Base-by-base conservation (phyloP, 2,113 vertebrate genomes). In the Turdus rufiventris region DNA sequence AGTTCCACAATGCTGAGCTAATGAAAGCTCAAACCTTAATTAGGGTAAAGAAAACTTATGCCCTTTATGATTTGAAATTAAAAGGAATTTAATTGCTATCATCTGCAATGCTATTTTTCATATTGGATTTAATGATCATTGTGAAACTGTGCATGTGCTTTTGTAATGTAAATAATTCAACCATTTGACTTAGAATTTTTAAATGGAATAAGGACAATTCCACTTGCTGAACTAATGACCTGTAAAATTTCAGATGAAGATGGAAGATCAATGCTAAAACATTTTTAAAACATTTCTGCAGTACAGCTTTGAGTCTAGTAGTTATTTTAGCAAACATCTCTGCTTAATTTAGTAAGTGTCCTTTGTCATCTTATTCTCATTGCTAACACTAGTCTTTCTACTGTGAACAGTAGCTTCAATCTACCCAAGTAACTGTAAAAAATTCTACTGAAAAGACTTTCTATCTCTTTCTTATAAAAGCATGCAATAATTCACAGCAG, bases 121-220 rank as follows among this genome's bases (percentile, higher is more conserved):
- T n/a, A 80, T 24, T 76, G 50, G 38, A 33, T 66, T 76, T 82
- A 94, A 91, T 68, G 62, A 89, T 42, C 38, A 72, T 33, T 74
- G 80, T 85, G 48, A 75, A 93, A 92, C 29, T 48, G 17, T 93
- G 66, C 70, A 43, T 31, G n/a, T 85, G 43, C 26, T 66, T 96
- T 85, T 62, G 18, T 47, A 91, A 85, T 40, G 91, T n/a, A 91
- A 89, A 81, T 81, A 93, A 95, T 72, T 82, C 42, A 94, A 87
- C 36, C 7, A 0, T 26, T 76, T 42, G 18, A 84, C 80, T 94
- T 77, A 25, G 36, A 23, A 70, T 80, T 94, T 93, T 38, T 16
- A 86, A 76, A 75, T 17, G 50, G 67, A 76, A 70, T 57, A 79
- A 50, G 71, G 78, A 61, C 43, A 79, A 81, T 53, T 74, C 29